These are phyloP conservation scores for Nesoenas mayeri DNA, from an alignment of 2,113 vertebrate species.

Conservation along the genomic window DNA sequence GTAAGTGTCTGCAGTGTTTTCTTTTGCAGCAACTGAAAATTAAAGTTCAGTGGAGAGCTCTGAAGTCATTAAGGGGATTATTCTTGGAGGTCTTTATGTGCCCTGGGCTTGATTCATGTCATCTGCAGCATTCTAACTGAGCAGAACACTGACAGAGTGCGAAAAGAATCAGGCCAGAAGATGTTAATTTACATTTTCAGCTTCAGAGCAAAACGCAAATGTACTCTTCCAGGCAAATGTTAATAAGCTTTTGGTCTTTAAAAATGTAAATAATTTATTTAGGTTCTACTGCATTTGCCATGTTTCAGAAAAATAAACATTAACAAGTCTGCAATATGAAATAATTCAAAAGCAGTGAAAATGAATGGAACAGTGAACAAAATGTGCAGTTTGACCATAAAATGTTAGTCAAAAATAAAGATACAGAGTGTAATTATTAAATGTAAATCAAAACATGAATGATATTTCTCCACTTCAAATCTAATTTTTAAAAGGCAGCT, in stretches of 20 bases:
- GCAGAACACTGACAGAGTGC: not conserved
- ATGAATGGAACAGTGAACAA: not conserved
- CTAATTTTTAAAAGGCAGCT: not conserved
- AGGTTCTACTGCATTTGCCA: not conserved
- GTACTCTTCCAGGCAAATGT: constrained; percentile 36
- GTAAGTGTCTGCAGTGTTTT: not conserved
- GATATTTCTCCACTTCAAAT: not conserved
- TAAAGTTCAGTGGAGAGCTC: not conserved
- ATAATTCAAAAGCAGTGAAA: not conserved
- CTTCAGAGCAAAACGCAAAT: not conserved
- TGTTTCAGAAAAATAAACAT: constrained; percentile 20
- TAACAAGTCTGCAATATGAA: not conserved
- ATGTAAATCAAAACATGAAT: not conserved
- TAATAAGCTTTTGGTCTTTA: constrained; percentile 45
- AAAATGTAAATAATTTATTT: constrained; percentile 52
- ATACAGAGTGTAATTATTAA: not conserved
- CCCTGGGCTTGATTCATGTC: not conserved
- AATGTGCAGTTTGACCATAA: not conserved
- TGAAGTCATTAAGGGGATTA: not conserved
- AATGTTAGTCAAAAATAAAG: not conserved
- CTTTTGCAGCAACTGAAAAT: not conserved
- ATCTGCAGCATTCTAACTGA: not conserved
- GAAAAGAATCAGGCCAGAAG: not conserved
- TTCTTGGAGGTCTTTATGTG: not conserved
- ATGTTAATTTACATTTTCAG: constrained; percentile 2